Evolutionary conservation across 1,140 invertebrate species (phyloP), one percentile per base, ranked within the genome.

Genomic region (Chymomyza costata): DNA sequence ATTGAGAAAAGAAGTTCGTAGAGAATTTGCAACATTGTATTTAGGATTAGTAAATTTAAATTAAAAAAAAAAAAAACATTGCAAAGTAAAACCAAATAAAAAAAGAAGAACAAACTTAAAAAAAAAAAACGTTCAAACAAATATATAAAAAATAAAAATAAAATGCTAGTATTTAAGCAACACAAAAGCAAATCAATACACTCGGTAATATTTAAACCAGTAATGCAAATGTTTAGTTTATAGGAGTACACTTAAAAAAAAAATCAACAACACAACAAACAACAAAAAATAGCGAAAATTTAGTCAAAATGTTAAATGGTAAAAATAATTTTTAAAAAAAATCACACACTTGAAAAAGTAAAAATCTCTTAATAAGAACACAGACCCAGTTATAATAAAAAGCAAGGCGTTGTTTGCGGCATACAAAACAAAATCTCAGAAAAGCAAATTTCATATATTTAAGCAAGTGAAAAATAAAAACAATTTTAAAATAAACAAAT

Each of bases 301-400:
- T 76, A 82, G 71, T 78, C 66, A 76, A 76, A 76, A 78, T 76
- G 66, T 76, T 76, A 65, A 69, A 76, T 76, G 61, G 65, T 76
- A 78, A 69, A 62, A 53, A 25, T 25, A 48, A 48, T 40, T 49
- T 28, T 28, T 55, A 67, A 55, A 49, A 58, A 47, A 30, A 49
- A 46, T n/a, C n/a, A n/a, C 25, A 28, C 10, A n/a, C n/a, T n/a
- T n/a, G n/a, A n/a, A n/a, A n/a, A n/a, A n/a, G n/a, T n/a, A n/a
- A n/a, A 28, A 28, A 28, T 5, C 10, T 28, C 10, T 28, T 6
- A 28, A 28, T 28, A 10, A 6, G 10, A 28, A 6, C 25, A 28
- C 25, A 28, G 25, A 28, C 25, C 5, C 10, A 28, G 5, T 6
- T 10, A 28, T n/a, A 28, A 5, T 10, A 28, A 28, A 28, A 28